These are phyloP conservation scores for Nothura maculosa DNA, from an alignment of 2,797 vertebrate genomes.

Conservation along the genomic window DNA sequence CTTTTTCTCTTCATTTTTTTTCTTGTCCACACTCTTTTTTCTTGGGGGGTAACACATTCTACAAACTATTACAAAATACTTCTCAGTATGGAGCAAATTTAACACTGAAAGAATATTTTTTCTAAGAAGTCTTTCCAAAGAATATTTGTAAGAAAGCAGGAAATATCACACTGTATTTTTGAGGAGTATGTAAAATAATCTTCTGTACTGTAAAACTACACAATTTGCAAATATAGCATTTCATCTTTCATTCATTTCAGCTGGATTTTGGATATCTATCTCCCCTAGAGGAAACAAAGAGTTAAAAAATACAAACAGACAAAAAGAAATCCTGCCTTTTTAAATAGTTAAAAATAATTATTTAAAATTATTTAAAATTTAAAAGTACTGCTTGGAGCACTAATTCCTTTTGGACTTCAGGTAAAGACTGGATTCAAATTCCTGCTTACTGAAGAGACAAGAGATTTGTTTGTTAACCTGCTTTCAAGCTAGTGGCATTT, in stretches of 20 bases:
- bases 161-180: background rate
- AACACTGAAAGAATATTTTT: background rate
- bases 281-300: fast-evolving
- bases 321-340: fast-evolving
- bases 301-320: background rate
- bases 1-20: background rate
- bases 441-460: background rate
- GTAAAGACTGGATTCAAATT: fast-evolving
- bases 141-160: background rate
- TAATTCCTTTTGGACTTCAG: background rate
- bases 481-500: background rate
- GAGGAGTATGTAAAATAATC: background rate
- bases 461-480: background rate
- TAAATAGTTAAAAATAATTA: too few relatives aligned
- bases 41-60: background rate
- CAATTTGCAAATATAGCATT: background rate
- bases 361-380: background rate
- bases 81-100: background rate
- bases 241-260: background rate
- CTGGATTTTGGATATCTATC: background rate
- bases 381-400: background rate
- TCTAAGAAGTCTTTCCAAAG: background rate
- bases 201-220: background rate
- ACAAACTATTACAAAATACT: too few relatives aligned
- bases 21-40: background rate